Evolutionary conservation across 2,888 invertebrate species (phyloP).

Genomic region (Micoletzkya japonica): DNA sequence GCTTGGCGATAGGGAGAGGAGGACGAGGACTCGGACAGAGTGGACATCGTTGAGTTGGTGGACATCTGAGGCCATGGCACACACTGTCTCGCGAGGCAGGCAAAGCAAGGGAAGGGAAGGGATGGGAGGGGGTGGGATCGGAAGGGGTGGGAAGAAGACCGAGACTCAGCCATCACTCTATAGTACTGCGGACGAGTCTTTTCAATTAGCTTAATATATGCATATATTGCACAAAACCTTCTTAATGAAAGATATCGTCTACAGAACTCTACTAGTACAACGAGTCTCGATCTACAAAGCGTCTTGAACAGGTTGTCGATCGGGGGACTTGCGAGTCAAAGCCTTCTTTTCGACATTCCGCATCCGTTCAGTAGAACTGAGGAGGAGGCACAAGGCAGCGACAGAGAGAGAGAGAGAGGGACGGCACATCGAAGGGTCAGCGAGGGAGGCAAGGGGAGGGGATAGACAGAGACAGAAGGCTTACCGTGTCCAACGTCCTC

Average conservation of each 20-base stretch:
- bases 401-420: background rate
- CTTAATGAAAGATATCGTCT: too few species aligned
- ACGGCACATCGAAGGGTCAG: background rate
- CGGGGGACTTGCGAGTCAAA: too few species aligned
- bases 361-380: background rate
- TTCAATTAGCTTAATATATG: too few species aligned
- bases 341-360: background rate
- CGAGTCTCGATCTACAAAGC: too few species aligned
- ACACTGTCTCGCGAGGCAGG: too few species aligned
- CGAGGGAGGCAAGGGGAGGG: background rate
- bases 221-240: too few species aligned
- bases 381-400: background rate
- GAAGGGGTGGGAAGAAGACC: too few species aligned
- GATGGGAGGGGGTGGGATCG: background rate
- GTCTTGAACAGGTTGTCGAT: too few species aligned
- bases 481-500: slow-evolving; percentile 40
- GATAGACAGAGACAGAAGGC: slow-evolving; percentile 12
- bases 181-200: too few species aligned
- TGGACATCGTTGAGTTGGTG: slow-evolving; percentile 48
- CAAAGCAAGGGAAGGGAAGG: background rate
- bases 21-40: slow-evolving; percentile 31
- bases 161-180: too few species aligned
- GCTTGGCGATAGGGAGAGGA: slow-evolving; percentile 11
- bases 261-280: too few species aligned
- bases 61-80: slow-evolving; percentile 57